phyloP scores from a whole-genome alignment of 2,113 vertebrate species.

The Petaurus breviceps region DNA sequence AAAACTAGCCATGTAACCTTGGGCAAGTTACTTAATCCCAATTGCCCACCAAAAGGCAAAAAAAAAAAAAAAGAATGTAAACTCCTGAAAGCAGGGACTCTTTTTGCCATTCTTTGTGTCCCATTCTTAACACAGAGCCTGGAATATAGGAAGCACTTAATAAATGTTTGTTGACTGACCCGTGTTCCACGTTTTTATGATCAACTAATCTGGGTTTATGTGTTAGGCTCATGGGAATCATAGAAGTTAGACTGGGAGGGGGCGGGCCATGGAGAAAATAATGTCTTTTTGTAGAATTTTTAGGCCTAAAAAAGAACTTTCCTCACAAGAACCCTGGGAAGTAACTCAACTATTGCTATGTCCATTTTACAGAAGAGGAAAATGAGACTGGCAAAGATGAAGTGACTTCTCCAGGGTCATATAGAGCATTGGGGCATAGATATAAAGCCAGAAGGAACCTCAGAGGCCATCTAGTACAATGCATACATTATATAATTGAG shows the following conservation, averaged over 20 bases:
- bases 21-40: too few relatives aligned
- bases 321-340: neutral
- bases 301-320: neutral
- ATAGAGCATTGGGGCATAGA: too few relatives aligned
- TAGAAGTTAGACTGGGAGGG: neutral
- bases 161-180: neutral
- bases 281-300: neutral
- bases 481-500: neutral
- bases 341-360: neutral
- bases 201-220: neutral
- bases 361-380: neutral
- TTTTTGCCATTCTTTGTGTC: neutral
- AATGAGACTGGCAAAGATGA: neutral
- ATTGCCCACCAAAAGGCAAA: too few relatives aligned
- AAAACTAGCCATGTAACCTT: too few relatives aligned
- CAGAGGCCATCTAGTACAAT: neutral
- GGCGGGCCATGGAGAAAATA: neutral
- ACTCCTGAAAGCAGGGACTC: neutral
- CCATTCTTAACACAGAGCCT: neutral
- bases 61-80: too few relatives aligned
- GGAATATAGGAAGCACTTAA: neutral
- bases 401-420: neutral
- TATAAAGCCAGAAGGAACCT: neutral
- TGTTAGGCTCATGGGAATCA: neutral
- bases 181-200: neutral